A percentile compares a stretch with the other conserved stretches of the same genome.
Evolutionary conservation across 2,797 vertebrate genomes (phyloP).

Genomic region (Aeoliscus strigatus): DNA sequence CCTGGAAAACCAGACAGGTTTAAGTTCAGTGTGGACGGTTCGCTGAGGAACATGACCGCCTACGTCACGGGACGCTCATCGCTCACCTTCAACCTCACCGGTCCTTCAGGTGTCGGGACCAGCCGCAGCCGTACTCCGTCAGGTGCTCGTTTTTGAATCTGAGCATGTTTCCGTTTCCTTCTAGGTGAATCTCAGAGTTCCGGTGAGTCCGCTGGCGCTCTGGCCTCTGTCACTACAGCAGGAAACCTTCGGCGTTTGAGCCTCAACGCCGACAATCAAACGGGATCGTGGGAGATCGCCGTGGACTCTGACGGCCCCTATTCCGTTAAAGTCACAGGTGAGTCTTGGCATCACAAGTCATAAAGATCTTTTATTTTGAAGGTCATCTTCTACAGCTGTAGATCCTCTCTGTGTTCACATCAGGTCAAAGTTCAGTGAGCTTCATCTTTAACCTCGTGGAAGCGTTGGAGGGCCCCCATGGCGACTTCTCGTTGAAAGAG

Average conservation of each 20-base stretch:
- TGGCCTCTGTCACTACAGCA: conserved; percentile 44
- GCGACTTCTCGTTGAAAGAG: conserved; percentile 48
- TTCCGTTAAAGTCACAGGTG: conserved; percentile 65
- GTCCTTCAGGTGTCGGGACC: conserved; percentile 66
- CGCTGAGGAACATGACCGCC: conserved; percentile 47
- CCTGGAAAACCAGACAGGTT: conserved; percentile 48
- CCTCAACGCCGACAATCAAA: conserved; percentile 41
- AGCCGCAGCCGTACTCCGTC: too few relatives aligned
- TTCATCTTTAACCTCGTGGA: conserved; percentile 61
- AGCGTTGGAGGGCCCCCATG: conserved; percentile 31
- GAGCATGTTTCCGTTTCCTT: neutral
- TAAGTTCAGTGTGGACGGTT: conserved; percentile 55
- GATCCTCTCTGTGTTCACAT: neutral
- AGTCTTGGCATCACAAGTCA: neutral
- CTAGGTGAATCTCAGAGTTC: conserved; percentile 60
- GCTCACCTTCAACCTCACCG: conserved; percentile 57
- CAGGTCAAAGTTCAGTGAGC: conserved; percentile 66
- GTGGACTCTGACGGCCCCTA: conserved; percentile 50
- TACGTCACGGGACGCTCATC: conserved; percentile 62
- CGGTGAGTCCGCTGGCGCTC: conserved; percentile 38
- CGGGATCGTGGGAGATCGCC: conserved; percentile 59
- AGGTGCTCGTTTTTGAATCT: too few relatives aligned
- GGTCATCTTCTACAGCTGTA: neutral
- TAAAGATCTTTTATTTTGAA: neutral
- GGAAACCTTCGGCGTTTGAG: conserved; percentile 62